phyloP scores from a whole-genome alignment of 2,888 invertebrate genomes.

The Leucophenga montana region DNA sequence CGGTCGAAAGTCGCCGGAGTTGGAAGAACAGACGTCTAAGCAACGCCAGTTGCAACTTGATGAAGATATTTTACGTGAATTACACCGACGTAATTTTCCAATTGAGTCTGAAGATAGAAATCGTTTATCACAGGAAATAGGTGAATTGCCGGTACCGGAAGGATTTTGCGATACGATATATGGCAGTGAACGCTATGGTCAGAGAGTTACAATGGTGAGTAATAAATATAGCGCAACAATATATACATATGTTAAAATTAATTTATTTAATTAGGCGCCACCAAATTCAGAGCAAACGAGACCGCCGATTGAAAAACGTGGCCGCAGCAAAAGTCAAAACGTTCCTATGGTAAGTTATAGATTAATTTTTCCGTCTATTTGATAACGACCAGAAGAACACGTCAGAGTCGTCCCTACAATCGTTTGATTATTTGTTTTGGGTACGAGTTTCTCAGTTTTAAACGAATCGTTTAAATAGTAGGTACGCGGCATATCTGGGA shows the following conservation, averaged over 20 bases:
- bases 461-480: no score
- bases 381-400: no score
- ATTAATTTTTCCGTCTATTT: no score
- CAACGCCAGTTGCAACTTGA: conserved; percentile 52
- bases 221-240: background rate
- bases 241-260: background rate
- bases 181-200: no score
- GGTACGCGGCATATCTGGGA: no score
- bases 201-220: background rate
- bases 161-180: background rate
- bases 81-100: conserved; percentile 47
- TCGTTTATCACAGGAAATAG: background rate
- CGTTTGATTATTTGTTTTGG: no score
- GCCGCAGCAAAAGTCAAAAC: background rate
- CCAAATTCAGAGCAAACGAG: no score
- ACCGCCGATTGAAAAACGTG: background rate
- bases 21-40: conserved; percentile 25
- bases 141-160: background rate
- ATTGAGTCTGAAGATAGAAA: background rate
- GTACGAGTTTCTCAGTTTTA: no score
- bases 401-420: no score
- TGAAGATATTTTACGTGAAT: conserved; percentile 51
- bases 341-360: conserved; percentile 28
- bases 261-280: background rate
- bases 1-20: conserved; percentile 35